Base-by-base conservation (phyloP, 2,888 invertebrate species). In the Lissocephala sabroskyi region DNA sequence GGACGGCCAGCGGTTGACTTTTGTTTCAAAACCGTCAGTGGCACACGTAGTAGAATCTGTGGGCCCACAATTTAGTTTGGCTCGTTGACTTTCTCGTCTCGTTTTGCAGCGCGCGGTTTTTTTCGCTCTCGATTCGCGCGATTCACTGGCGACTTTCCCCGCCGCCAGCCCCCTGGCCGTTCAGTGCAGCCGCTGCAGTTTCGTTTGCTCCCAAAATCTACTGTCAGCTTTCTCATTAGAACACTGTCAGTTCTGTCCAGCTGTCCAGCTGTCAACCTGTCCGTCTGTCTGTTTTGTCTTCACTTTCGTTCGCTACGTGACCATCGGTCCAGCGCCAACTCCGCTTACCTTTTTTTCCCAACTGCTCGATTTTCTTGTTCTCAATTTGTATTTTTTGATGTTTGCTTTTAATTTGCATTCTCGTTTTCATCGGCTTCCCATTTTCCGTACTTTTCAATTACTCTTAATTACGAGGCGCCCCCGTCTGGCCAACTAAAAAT, bases 1-100 rank as follows among this genome's bases (percentile, higher is more conserved):
- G 50, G 52, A 47, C 52, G 46, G 40, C 53, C 53, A 54, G 52
- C 52, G 39, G 49, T 62, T 74, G 68, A 78, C 74, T 70, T 70
- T 58, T 70, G 77, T 74, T 57, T 52, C 47, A 48, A 39, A 53
- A 52, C 48, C 30, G 5, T 16, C 41, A 45, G 13, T 23, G 57
- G 57, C 74, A 74, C 68, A 76, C 68, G 68, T 76, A n/a, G n/a
- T n/a, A n/a, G n/a, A n/a, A 57, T 65, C 70, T 55, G 45, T 7
- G 52, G 47, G 75, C 57, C n/a, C 67, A 63, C 71, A 52, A 26
- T 29, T n/a, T n/a, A n/a, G n/a, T n/a, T n/a, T 30, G 17, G 41
- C 36, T 33, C n/a, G 11, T 11, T 7, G 23, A 30, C 30, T 30
- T 35, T 41, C 28, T 26, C 11, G 40, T 28, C n/a, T n/a, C n/a